These are phyloP conservation scores for Nomada ruficornis DNA, from an alignment of 2,888 invertebrate species.

Conservation along the genomic window DNA sequence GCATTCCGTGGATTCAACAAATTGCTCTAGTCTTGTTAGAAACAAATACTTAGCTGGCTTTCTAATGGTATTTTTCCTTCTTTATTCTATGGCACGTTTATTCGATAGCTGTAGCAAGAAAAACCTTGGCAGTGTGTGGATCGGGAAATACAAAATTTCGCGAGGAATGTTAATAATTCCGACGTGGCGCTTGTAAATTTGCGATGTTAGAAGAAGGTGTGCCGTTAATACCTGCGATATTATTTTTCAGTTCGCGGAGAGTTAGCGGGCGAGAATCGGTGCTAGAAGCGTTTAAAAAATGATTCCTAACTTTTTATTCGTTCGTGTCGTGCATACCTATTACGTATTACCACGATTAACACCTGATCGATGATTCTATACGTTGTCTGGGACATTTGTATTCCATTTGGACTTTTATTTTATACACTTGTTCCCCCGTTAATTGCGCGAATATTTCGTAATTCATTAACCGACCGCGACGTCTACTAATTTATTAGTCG, in stretches of 20 bases:
- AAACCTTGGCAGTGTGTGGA: too few relatives aligned
- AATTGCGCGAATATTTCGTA: constrained; percentile 20
- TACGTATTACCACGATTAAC: not conserved
- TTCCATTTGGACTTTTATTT: not conserved
- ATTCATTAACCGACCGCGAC: constrained; percentile 23
- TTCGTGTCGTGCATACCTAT: too few relatives aligned
- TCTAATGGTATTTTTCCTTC: not conserved
- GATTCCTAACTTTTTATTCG: too few relatives aligned
- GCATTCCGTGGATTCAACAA: constrained; percentile 41
- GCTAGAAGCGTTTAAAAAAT: too few relatives aligned
- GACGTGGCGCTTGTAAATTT: too few relatives aligned
- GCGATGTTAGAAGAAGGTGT: too few relatives aligned
- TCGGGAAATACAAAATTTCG: too few relatives aligned
- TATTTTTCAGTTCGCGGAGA: too few relatives aligned
- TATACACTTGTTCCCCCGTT: not conserved
- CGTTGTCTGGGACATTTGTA: not conserved
- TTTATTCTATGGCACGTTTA: not conserved
- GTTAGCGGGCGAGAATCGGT: too few relatives aligned
- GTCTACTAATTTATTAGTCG: constrained; percentile 10
- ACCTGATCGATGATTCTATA: constrained; percentile 3
- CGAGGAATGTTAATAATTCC: too few relatives aligned
- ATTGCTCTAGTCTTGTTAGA: constrained; percentile 35
- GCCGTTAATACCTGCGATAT: too few relatives aligned
- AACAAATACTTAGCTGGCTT: not conserved
- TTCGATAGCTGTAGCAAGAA: too few relatives aligned